Evolutionary conservation across 2,888 invertebrate genomes (phyloP).

Genomic region (Merodon equestris): DNA sequence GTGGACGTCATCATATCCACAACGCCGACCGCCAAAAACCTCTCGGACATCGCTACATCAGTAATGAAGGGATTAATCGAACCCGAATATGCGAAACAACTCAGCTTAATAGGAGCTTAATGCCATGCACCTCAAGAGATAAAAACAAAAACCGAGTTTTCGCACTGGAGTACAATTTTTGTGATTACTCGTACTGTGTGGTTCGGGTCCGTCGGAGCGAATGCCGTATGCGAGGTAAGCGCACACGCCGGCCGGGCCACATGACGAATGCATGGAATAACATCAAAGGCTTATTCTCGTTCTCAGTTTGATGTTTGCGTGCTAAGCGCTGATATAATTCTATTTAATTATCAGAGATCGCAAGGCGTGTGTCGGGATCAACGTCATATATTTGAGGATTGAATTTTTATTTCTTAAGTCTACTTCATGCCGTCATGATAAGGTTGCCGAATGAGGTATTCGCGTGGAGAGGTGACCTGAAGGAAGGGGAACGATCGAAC

Average conservation of each 20-base stretch:
- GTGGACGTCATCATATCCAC: slow-evolving; percentile 47
- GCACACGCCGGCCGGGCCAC: slow-evolving; percentile 18
- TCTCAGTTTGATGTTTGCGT: slow-evolving; percentile 69
- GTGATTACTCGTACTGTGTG: slow-evolving; percentile 41
- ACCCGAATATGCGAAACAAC: slow-evolving; percentile 44
- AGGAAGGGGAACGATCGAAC: slow-evolving; percentile 2
- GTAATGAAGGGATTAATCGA: slow-evolving; percentile 55
- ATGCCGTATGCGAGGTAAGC: not conserved
- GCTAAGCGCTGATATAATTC: slow-evolving; percentile 72
- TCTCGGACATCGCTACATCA: slow-evolving; percentile 25
- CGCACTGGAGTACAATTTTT: slow-evolving; percentile 46
- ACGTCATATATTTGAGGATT: slow-evolving; percentile 53
- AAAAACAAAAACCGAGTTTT: slow-evolving; percentile 10
- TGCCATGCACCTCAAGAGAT: slow-evolving; percentile 41
- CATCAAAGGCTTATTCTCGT: slow-evolving; percentile 42
- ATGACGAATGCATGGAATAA: slow-evolving; percentile 31
- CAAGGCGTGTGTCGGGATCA: slow-evolving; percentile 55
- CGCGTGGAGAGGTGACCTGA: slow-evolving; percentile 7
- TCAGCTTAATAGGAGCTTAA: slow-evolving; percentile 59
- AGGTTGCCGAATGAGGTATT: not conserved
- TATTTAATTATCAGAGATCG: slow-evolving; percentile 70
- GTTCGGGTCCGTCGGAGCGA: not conserved
- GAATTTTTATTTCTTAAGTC: slow-evolving; percentile 59
- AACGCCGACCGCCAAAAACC: slow-evolving; percentile 10
- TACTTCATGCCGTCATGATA: slow-evolving; percentile 48